A percentile compares a stretch with the other conserved stretches of the same genome.
phyloP scores from a whole-genome alignment of 2,888 invertebrate genomes.

The Macaria notata region DNA sequence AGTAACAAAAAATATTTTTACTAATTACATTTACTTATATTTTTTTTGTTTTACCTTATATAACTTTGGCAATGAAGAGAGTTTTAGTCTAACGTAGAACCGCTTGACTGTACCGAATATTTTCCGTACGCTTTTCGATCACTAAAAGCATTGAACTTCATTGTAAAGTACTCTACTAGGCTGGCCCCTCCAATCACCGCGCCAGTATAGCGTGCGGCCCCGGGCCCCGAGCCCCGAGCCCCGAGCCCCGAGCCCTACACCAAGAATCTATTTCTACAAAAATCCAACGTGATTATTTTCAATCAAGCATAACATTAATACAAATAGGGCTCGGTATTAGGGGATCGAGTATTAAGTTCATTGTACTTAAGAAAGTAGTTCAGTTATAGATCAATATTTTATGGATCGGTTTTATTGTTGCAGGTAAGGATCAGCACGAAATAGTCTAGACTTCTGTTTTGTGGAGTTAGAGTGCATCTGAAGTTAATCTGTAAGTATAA shows the following conservation, averaged over 20 bases:
- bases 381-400: conserved; percentile 5
- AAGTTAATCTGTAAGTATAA: not conserved
- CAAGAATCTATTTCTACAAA: conserved; percentile 39
- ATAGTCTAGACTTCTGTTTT: not conserved
- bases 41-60: too few species aligned
- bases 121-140: too few species aligned
- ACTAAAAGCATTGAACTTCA: too few species aligned
- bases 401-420: conserved; percentile 34
- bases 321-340: conserved; percentile 46
- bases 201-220: too few species aligned
- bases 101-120: too few species aligned
- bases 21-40: too few species aligned
- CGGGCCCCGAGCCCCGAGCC: not conserved
- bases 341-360: conserved; percentile 42
- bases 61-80: too few species aligned
- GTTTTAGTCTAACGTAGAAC: too few species aligned
- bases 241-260: conserved; percentile 23
- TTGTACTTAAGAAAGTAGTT: conserved; percentile 18
- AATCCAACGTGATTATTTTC: conserved; percentile 52
- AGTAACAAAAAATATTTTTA: too few species aligned
- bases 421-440: conserved; percentile 40
- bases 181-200: too few species aligned
- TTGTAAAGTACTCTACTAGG: too few species aligned
- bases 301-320: conserved; percentile 60
- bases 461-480: not conserved